Conservation (phyloP, 2,888 invertebrate species). For the Drosophila mimica region DNA sequence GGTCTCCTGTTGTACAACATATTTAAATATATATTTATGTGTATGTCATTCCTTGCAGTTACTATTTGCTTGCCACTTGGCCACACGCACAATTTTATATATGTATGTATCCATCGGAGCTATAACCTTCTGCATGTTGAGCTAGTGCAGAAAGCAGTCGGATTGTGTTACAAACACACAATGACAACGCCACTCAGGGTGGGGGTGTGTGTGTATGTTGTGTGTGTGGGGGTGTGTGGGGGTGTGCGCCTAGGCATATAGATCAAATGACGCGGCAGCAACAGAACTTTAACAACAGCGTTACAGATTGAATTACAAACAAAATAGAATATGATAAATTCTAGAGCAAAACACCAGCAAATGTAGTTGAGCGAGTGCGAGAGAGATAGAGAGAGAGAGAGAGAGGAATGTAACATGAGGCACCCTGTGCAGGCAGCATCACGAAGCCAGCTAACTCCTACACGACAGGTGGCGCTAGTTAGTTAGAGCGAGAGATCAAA, state of each 20-base stretch:
- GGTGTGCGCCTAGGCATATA: constrained; percentile 20
- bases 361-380: constrained; percentile 38
- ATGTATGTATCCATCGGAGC: constrained; percentile 4
- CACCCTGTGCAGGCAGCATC: constrained; percentile 63
- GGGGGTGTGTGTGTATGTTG: neutral
- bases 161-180: constrained; percentile 52
- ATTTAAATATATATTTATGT: neutral
- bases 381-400: constrained; percentile 5
- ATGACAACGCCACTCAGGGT: constrained; percentile 50
- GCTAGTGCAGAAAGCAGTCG: constrained; percentile 14
- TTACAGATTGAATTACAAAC: constrained; percentile 74
- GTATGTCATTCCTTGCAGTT: neutral
- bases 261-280: constrained; percentile 76
- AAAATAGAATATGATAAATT: constrained; percentile 81
- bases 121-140: constrained; percentile 25
- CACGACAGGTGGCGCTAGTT: constrained; percentile 48
- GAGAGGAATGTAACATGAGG: constrained; percentile 60
- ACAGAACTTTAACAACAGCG: constrained; percentile 81
- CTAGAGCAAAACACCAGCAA: constrained; percentile 70
- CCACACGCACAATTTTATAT: constrained; percentile 11
- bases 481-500: constrained; percentile 61
- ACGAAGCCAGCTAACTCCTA: constrained; percentile 13
- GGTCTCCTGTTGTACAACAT: neutral
- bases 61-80: constrained; percentile 21
- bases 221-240: constrained; percentile 3